A percentile compares a stretch with the other conserved stretches of the same genome.
These are phyloP conservation scores for Catharus bicknelli DNA, from an alignment of 2,113 vertebrate species.

Conservation along the genomic window DNA sequence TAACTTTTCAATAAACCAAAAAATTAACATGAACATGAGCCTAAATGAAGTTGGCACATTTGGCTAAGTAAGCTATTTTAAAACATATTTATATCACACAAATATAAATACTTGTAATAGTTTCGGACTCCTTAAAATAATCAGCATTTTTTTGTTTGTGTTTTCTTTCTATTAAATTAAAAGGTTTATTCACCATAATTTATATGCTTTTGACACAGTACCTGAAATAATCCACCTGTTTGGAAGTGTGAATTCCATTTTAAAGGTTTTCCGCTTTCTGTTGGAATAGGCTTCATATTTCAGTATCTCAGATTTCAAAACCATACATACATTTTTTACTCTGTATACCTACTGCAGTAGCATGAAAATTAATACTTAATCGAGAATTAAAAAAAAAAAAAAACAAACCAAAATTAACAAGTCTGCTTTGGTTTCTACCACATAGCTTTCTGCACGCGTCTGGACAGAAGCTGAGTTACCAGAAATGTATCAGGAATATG, in stretches of 20 bases:
- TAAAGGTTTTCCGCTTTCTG: background rate
- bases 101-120: background rate
- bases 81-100: background rate
- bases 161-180: background rate
- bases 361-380: background rate
- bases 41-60: background rate
- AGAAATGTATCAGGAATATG: background rate
- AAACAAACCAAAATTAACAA: background rate
- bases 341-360: background rate
- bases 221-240: background rate
- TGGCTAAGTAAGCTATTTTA: background rate
- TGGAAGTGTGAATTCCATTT: background rate
- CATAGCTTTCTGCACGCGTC: rapidly evolving
- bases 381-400: background rate
- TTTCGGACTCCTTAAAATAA: background rate
- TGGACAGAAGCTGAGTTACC: background rate
- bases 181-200: background rate
- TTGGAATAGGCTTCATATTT: background rate
- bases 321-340: background rate
- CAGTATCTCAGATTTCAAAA: background rate
- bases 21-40: background rate
- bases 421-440: background rate
- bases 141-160: background rate
- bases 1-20: background rate
- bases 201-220: background rate